phyloP scores from a whole-genome alignment of 1,140 invertebrate species.

The Pogonus chalceus region DNA sequence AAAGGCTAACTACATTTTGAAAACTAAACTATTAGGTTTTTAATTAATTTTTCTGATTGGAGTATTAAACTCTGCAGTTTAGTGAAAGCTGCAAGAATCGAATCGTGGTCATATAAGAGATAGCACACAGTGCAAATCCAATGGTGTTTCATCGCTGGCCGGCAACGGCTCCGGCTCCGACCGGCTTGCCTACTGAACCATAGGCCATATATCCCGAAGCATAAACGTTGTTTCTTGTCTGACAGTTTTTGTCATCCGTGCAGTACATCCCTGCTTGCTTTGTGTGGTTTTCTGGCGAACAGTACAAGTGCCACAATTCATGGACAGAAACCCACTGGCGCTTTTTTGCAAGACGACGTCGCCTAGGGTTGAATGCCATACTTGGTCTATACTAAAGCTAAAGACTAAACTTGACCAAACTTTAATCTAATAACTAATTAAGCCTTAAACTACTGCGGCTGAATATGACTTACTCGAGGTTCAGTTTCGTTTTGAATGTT shows the following conservation, averaged over 20 bases:
- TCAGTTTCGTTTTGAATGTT: not conserved
- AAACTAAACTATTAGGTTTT: no score
- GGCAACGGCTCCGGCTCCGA: not conserved
- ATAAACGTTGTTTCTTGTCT: constrained; percentile 21
- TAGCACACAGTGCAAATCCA: not conserved
- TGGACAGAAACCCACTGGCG: constrained; percentile 8
- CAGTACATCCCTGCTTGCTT: constrained; percentile 19
- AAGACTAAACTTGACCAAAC: not conserved
- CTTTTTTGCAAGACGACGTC: not conserved
- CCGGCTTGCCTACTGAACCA: not conserved
- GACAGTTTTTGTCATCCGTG: constrained; percentile 20
- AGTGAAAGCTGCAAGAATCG: not conserved
- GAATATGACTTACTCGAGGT: not conserved
- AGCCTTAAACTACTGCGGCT: not conserved
- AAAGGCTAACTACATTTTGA: no score
- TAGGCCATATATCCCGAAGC: constrained; percentile 1
- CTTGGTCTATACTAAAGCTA: no score
- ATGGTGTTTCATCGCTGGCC: not conserved
- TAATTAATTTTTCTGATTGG: no score
- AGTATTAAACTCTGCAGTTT: no score
- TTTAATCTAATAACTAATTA: constrained; percentile 8
- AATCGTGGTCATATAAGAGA: not conserved
- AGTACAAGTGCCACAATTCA: constrained; percentile 22
- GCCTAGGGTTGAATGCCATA: no score
- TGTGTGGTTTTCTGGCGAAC: constrained; percentile 20